Base-by-base conservation (phyloP, 2,113 vertebrate species). In the Hemicordylus capensis region DNA sequence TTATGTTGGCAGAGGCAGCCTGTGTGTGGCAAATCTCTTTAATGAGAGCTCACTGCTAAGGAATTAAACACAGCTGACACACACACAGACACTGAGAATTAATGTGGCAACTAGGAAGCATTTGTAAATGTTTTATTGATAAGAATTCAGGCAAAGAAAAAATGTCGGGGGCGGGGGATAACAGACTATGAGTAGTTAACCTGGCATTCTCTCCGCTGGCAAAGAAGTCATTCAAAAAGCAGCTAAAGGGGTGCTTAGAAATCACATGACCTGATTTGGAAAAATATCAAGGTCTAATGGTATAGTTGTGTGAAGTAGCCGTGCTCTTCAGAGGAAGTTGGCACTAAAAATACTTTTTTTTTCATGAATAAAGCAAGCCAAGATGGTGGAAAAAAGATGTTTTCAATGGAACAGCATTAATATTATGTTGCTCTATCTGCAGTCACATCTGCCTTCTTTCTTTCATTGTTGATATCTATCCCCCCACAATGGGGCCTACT, bases 291-390 rank as follows among this genome's bases (percentile, higher is more conserved):
- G 83, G 44, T 9, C 91, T 96, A 96, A 96, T 93, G 93, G 92
- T n/a, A 75, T 51, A 88, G 51, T 46, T 5, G 82, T 70, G 94
- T 92, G 94, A 96, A 92, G 80, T 90, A 94, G 94, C 67, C 94
- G 90, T 26, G 22, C 87, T 67, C 84, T 81, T 34, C 80, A 89
- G 89, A 92, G 93, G 89, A 94, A 94, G 92, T 88, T 85, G 22
- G 63, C 6, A 69, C 95, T 96, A 96, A 95, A 95, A 95, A 96
- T 95, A 95, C 46, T 90, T 86, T 91, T 91, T 92, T 93, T 95
- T 90, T 92, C 92, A 89, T 90, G 94, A 90, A 84, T 86, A 78
- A 93, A 82, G 86, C 89, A 93, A 94, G 77, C 83, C 76, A 92
- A 93, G 84, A 93, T 92, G 95, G 5, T 95, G 91, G 91, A 91